Evolutionary conservation across 1,140 invertebrate genomes (phyloP).

Genomic region (Pachypsylla venusta): DNA sequence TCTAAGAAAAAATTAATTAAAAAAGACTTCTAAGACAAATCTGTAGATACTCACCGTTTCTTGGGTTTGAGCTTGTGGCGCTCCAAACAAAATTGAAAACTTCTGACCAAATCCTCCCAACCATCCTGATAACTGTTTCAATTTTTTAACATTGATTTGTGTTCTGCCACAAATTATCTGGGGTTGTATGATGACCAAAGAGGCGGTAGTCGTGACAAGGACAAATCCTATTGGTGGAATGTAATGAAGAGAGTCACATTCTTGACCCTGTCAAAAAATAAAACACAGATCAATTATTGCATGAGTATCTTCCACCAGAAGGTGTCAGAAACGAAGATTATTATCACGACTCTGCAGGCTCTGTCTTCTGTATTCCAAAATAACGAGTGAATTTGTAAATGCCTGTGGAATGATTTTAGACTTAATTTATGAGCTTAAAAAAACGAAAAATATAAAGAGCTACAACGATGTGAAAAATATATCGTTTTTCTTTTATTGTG

Average conservation of each 20-base stretch:
- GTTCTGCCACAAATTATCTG: constrained; percentile 39
- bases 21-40: background rate
- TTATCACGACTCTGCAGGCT: too few species aligned
- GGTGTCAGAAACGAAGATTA: too few species aligned
- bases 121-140: constrained; percentile 67
- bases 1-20: too few species aligned
- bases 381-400: too few species aligned
- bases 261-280: constrained; percentile 42
- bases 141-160: constrained; percentile 47
- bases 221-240: constrained; percentile 58
- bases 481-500: too few species aligned
- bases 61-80: constrained; percentile 42
- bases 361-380: too few species aligned
- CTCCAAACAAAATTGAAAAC: background rate
- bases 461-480: too few species aligned
- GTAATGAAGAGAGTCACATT: constrained; percentile 50
- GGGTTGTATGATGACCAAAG: constrained; percentile 59
- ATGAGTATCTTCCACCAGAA: too few species aligned
- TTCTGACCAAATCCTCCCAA: constrained; percentile 66
- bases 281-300: too few species aligned
- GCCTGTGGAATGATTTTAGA: too few species aligned
- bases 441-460: too few species aligned
- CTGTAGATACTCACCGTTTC: constrained; percentile 51
- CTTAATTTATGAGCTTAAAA: too few species aligned
- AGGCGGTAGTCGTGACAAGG: constrained; percentile 80